A percentile compares a stretch with the other conserved stretches of the same genome.
These are phyloP conservation scores for Chinchilla lanigera DNA, from an alignment of 2,113 vertebrate species.

Conservation along the genomic window DNA sequence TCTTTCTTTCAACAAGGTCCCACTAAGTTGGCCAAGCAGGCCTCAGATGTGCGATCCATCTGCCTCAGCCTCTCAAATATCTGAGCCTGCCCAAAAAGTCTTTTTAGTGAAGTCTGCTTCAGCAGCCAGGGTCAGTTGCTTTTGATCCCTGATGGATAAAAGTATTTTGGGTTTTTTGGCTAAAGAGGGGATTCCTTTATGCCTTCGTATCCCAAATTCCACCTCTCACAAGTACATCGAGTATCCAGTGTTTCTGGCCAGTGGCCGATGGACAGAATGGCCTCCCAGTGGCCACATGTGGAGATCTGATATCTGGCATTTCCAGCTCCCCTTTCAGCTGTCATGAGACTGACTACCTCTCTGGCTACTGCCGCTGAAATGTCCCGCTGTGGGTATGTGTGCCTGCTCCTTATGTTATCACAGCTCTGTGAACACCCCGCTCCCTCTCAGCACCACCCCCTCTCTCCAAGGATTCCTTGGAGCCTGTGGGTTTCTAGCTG, in stretches of 20 bases:
- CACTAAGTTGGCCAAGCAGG: not conserved
- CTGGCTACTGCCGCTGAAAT: not conserved
- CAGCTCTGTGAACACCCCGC: not conserved
- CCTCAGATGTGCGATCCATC: not conserved
- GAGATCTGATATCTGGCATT: not conserved
- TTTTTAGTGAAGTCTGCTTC: not conserved
- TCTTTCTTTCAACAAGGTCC: not conserved
- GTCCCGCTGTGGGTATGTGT: not conserved
- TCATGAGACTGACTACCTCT: not conserved
- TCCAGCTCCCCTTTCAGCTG: not conserved
- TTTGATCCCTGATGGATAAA: slow-evolving; percentile 8
- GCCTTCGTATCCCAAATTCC: not conserved
- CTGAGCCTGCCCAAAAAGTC: not conserved
- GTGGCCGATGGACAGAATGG: not conserved
- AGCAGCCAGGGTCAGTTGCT: not conserved
- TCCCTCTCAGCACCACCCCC: not conserved
- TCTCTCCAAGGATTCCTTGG: not conserved
- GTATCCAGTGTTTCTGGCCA: not conserved
- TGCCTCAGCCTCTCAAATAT: not conserved
- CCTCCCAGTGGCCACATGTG: not conserved
- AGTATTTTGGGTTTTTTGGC: slow-evolving; percentile 22
- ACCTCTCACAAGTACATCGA: not conserved
- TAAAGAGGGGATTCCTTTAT: not conserved
- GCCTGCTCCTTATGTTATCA: not conserved
- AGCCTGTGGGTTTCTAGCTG: slow-evolving; percentile 46